phyloP scores from a whole-genome alignment of 2,113 vertebrate species.

The Indicator indicator region DNA sequence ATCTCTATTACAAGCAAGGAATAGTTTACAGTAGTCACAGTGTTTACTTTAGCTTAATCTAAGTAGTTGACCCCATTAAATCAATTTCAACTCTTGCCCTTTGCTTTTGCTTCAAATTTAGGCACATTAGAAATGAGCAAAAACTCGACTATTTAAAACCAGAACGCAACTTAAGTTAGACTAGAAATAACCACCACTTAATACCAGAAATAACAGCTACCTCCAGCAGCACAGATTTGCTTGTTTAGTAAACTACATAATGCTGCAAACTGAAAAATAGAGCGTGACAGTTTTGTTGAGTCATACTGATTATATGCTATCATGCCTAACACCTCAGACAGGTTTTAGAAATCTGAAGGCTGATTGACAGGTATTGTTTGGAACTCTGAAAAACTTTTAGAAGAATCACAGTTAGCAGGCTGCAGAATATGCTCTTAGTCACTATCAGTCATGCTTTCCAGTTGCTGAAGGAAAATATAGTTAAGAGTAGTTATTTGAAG shows the following conservation, averaged over 20 bases:
- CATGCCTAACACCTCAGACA: conserved; percentile 35
- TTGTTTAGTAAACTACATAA: conserved; percentile 37
- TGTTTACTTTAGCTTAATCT: conserved; percentile 52
- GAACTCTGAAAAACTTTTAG: conserved; percentile 10
- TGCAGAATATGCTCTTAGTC: background rate
- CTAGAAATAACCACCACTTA: background rate
- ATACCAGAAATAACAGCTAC: background rate
- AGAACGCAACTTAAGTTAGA: background rate
- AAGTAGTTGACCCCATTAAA: conserved; percentile 28
- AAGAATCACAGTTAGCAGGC: background rate
- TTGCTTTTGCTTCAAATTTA: conserved; percentile 29
- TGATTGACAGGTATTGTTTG: conserved; percentile 33
- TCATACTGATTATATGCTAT: conserved; percentile 44
- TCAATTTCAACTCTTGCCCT: conserved; percentile 49
- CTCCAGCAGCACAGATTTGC: background rate
- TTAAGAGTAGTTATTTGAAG: background rate
- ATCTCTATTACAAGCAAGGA: background rate
- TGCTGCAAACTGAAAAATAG: conserved; percentile 21
- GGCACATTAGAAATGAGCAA: background rate
- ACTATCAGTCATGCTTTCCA: background rate
- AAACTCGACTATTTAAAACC: conserved; percentile 4
- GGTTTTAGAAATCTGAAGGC: conserved; percentile 40
- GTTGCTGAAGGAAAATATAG: background rate
- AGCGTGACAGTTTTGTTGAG: conserved; percentile 42
- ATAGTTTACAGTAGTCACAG: conserved; percentile 20